Percentiles rank a stretch among this genome's conserved stretches.
Evolutionary conservation across 2,797 vertebrate genomes (phyloP).

Genomic region (Sebastes iracundus): DNA sequence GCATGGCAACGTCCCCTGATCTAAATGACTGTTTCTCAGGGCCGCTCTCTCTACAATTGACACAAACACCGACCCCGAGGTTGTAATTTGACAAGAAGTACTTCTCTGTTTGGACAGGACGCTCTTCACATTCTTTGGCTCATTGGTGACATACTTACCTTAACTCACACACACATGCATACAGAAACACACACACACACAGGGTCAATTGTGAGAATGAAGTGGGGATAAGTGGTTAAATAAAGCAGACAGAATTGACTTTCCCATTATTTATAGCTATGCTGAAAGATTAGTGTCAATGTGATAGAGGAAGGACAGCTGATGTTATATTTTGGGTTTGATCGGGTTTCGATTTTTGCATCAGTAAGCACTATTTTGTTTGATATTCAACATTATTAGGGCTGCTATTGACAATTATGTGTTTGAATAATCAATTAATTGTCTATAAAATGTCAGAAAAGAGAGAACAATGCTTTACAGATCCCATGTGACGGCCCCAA

Average conservation of each 20-base stretch:
- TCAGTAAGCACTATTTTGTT: background rate
- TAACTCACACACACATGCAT: background rate
- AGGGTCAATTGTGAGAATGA: background rate
- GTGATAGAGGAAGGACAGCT: background rate
- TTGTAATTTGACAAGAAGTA: slow-evolving; percentile 9
- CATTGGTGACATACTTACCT: slow-evolving; percentile 6
- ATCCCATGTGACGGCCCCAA: background rate
- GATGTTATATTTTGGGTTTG: background rate
- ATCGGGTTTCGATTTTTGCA: background rate
- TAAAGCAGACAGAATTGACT: background rate
- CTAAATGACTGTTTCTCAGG: slow-evolving; percentile 1
- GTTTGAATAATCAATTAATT: background rate
- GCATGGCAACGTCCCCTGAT: background rate
- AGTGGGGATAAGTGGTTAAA: background rate
- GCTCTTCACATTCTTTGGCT: slow-evolving; percentile 41
- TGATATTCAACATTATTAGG: background rate
- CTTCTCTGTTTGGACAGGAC: slow-evolving; percentile 45
- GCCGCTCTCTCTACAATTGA: background rate
- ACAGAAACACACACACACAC: background rate
- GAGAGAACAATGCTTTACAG: background rate
- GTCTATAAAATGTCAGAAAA: background rate
- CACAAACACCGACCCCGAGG: slow-evolving; percentile 27
- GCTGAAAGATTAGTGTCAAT: background rate
- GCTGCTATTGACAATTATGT: no score
- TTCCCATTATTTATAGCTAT: background rate